Conservation (phyloP, 2,113 vertebrate species). For the Neopipo cinnamomea region DNA sequence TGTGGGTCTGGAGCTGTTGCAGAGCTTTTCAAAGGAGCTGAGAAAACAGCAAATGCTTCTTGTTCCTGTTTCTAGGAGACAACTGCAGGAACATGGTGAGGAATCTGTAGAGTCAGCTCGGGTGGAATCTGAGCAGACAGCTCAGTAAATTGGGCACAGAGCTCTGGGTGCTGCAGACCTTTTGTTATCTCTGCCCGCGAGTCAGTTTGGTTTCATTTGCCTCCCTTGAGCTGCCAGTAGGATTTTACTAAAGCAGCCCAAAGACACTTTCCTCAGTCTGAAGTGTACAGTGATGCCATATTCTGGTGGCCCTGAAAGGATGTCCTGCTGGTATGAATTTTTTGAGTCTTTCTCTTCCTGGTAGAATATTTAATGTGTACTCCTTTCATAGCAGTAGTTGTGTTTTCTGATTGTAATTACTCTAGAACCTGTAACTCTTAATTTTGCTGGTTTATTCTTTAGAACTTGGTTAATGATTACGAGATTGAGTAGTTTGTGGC, state of each 20-base stretch:
- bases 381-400: background rate
- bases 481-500: background rate
- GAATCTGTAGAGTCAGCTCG: slow-evolving; percentile 51
- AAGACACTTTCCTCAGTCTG: background rate
- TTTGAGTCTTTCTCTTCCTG: background rate
- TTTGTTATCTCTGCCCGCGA: slow-evolving; percentile 10
- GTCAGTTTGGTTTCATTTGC: background rate
- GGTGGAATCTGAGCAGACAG: slow-evolving; percentile 43
- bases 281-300: background rate
- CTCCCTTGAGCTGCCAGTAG: background rate
- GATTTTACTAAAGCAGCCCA: background rate
- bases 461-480: background rate
- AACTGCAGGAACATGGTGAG: slow-evolving; percentile 44
- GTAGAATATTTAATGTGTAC: background rate
- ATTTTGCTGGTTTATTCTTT: background rate
- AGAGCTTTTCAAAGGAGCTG: slow-evolving; percentile 25
- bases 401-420: background rate
- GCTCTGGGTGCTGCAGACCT: background rate
- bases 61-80: slow-evolving; percentile 62
- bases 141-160: background rate
- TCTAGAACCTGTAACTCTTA: background rate
- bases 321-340: background rate
- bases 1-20: background rate
- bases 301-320: background rate
- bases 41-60: slow-evolving; percentile 50